Evolutionary conservation across 2,888 invertebrate genomes (phyloP).

Genomic region (Pyrocoelia pectoralis): DNA sequence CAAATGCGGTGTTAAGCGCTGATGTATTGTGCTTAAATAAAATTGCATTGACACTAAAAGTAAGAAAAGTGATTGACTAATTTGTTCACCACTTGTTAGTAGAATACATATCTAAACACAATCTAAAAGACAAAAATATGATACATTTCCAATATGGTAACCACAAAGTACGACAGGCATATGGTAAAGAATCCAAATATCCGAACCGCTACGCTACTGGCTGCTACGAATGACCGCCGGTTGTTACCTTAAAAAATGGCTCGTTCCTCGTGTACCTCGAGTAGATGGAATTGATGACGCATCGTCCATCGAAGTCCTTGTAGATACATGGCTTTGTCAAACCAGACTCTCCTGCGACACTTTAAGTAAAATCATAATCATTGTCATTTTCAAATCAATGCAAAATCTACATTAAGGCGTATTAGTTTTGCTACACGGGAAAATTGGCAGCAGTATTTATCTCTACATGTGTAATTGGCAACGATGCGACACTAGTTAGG

Average conservation of each 20-base stretch:
- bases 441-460: slow-evolving; percentile 44
- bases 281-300: slow-evolving; percentile 22
- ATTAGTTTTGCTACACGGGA: slow-evolving; percentile 56
- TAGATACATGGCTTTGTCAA: slow-evolving; percentile 37
- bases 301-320: slow-evolving; percentile 33
- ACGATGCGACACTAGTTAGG: slow-evolving; percentile 48
- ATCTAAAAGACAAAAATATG: slow-evolving; percentile 37
- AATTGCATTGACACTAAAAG: slow-evolving; percentile 28
- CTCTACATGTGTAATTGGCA: slow-evolving; percentile 38
- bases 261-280: slow-evolving; percentile 19
- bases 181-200: slow-evolving; percentile 38
- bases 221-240: slow-evolving; percentile 47
- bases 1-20: slow-evolving; percentile 27
- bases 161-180: slow-evolving; percentile 35
- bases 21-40: slow-evolving; percentile 28
- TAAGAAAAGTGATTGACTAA: slow-evolving; percentile 25
- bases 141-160: slow-evolving; percentile 33
- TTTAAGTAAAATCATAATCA: slow-evolving; percentile 56
- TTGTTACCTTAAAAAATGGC: slow-evolving; percentile 50
- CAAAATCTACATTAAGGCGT: slow-evolving; percentile 54
- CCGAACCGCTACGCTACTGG: slow-evolving; percentile 50
- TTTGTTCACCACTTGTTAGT: slow-evolving; percentile 31
- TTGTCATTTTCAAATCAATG: slow-evolving; percentile 50
- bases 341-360: slow-evolving; percentile 50
- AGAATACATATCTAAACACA: slow-evolving; percentile 34